Evolutionary conservation across 2,113 vertebrate genomes (phyloP), one percentile per base, ranked within the genome.

Genomic region (Sus scrofa): DNA sequence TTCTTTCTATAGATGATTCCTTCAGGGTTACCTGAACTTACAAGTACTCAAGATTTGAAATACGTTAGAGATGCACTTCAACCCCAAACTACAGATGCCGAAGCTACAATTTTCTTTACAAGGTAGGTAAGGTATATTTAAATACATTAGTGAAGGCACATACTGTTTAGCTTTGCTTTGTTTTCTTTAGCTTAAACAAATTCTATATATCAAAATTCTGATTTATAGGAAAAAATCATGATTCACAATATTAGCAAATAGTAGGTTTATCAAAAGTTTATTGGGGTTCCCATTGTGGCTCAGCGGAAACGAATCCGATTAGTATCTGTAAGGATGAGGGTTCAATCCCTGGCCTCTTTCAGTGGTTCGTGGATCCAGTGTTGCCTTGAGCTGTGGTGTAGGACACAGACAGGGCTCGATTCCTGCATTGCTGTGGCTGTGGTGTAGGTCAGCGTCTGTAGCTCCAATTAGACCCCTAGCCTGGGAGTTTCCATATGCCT

Each of bases 51-150:
- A 92, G 99, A 99, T 95, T 98, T 99, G 67, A 99, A 99, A 97
- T 99, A 99, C 24, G 99, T 99, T 84, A 99, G 99, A 85, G 99
- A 99, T 96, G 99, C 99, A 67, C 99, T 99, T 91, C 99, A 99
- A 94, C 99, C 99, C 0, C 99, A 99, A 98, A 99, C 99, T 97
- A 99, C 99, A 60, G 99, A 99, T 77, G 99, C 99, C 39, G 99
- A 99, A 98, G 99, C 99, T 85, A 99, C 99, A 5, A 99, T 99
- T 98, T 99, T 99, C 98, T 99, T 99, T 96, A 99, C 99, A 0
- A 99, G 99, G 99, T 0, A 99, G 99, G 99, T 99, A 98, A 63
- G 65, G 54, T 39, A 65, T 96, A 34, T 71, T 84, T 92, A 96
- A 92, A 6, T 89, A 19, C 67, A 30, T n/a, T 95, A 30, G 86